phyloP scores from a whole-genome alignment of 2,113 vertebrate genomes.

The Hemiscyllium ocellatum region DNA sequence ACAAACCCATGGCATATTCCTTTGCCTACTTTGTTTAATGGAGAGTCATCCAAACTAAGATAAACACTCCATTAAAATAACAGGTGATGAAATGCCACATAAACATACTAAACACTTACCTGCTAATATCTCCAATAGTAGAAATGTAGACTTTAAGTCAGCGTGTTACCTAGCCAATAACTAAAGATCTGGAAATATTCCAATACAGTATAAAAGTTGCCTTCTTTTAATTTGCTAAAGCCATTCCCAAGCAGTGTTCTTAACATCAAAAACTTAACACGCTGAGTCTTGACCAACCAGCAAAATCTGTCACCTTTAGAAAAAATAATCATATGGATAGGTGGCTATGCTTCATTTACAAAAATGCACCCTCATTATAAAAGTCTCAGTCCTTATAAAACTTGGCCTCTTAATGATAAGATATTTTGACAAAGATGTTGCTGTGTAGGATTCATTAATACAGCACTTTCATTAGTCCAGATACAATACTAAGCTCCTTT shows the following conservation, averaged over 20 bases:
- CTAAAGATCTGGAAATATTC: background rate
- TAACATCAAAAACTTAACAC: background rate
- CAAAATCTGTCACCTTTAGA: background rate
- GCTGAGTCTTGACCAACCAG: background rate
- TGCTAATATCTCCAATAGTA: background rate
- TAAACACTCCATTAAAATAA: constrained; percentile 11
- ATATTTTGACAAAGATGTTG: background rate
- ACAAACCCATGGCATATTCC: constrained; percentile 7
- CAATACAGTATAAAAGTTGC: background rate
- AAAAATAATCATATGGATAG: background rate
- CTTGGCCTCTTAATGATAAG: background rate
- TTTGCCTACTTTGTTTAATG: background rate
- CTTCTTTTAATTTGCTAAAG: background rate
- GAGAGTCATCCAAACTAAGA: background rate
- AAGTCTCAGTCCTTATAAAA: background rate
- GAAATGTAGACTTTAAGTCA: background rate
- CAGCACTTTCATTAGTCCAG: background rate
- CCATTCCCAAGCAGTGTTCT: background rate
- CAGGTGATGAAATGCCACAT: background rate
- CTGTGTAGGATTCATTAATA: background rate
- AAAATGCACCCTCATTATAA: background rate
- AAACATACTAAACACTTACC: background rate
- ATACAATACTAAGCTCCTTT: background rate
- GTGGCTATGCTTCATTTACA: background rate
- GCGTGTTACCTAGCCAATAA: background rate